Evolutionary conservation across 1,140 invertebrate species (phyloP).

Genomic region (Drosophila novamexicana): DNA sequence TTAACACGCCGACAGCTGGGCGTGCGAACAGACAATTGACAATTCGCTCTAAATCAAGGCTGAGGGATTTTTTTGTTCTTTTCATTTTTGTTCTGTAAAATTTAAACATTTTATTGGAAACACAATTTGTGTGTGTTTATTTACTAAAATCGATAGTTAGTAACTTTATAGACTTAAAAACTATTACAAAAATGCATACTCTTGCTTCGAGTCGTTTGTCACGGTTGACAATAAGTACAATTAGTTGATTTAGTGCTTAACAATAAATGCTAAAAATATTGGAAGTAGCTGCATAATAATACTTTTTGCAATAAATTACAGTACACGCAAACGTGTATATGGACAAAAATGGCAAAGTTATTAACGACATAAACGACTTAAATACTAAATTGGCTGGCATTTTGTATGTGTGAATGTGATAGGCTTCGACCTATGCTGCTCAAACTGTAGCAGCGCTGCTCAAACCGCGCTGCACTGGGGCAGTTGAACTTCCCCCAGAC

Average conservation of each 20-base stretch:
- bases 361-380: conserved; percentile 67
- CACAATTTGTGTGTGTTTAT: conserved; percentile 40
- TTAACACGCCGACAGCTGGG: conserved; percentile 67
- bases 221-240: conserved; percentile 64
- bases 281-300: conserved; percentile 79
- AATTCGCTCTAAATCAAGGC: conserved; percentile 63
- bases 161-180: conserved; percentile 68
- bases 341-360: conserved; percentile 69
- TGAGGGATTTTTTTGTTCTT: background rate
- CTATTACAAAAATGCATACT: conserved; percentile 73
- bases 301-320: conserved; percentile 78
- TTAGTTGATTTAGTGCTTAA: conserved; percentile 57
- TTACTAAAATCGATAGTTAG: conserved; percentile 75
- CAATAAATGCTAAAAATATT: conserved; percentile 69
- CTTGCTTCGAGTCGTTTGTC: conserved; percentile 47
- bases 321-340: conserved; percentile 37
- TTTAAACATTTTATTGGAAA: conserved; percentile 77
- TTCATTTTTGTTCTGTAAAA: conserved; percentile 51
- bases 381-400: conserved; percentile 67
- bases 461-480: conserved; percentile 18
- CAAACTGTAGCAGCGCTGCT: conserved; percentile 31
- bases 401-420: conserved; percentile 27
- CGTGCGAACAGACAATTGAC: conserved; percentile 40
- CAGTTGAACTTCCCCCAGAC: conserved; percentile 54
- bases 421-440: background rate